Base-by-base conservation (phyloP, 2,888 invertebrate species). In the Ormyrus pomaceus region DNA sequence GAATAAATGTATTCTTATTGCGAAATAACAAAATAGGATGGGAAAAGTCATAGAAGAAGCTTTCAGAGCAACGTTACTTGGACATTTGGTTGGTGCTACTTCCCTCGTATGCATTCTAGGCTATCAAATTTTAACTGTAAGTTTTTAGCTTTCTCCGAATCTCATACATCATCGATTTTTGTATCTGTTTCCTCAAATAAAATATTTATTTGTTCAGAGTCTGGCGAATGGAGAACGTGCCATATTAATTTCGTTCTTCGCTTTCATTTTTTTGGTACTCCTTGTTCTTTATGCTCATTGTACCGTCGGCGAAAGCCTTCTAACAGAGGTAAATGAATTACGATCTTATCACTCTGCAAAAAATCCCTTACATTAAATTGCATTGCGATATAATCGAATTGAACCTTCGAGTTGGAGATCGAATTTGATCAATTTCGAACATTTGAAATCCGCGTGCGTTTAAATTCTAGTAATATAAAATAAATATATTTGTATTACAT, bases 211-310 rank as follows among this genome's bases (percentile, higher is more conserved):
- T 53, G 45, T 69, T 62, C 53, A 84, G 83, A 66, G 82, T 64
- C 77, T 83, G 8, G 80, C 83, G 0, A 80, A 48, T 70, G 87
- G 86, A 55, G 86, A 87, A 13, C 84, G 74, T 53, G 85, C 87
- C 0, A 82, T 87, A 62, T 79, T 88, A 4, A 69, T 82, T 0
- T 86, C 86, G 45, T 87, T 87, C 65, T 53, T 87, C 45, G 84
- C 84, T 9, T 88, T 87, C 62, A 86, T 86, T 76, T 85, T 86
- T 70, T 78, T 87, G 64, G 86, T 87, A 11, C 72, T 88, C 50
- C 79, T 88, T 0, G 79, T 88, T 48, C 83, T 88, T 3, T 88
- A 86, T 72, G 85, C 86, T 55, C 85, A 85, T 68, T 87, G 88
- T 61, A 84, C 85, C 9, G 86, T 88, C 13, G 87, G 87, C 3